Conservation (phyloP, 2,888 invertebrate species). For the Gandaritis pyraliata region DNA sequence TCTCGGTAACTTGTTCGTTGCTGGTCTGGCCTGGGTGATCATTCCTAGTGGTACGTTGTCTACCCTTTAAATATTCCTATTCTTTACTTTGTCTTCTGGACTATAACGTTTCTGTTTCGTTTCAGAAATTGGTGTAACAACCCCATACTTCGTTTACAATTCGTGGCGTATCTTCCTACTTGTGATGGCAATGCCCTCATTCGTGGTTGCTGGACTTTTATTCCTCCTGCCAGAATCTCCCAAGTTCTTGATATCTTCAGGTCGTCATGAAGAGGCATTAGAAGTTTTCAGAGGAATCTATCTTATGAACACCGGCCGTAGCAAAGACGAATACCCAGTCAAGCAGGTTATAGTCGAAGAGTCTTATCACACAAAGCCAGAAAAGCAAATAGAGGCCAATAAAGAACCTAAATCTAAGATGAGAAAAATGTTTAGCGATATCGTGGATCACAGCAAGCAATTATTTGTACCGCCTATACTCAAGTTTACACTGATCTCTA, state of each 20-base stretch:
- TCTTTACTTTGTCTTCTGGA: not conserved
- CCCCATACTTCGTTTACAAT: conserved; percentile 90
- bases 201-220: conserved; percentile 92
- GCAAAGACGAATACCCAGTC: conserved; percentile 90
- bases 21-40: conserved; percentile 91
- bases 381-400: conserved; percentile 85
- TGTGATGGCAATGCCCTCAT: conserved; percentile 94
- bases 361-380: conserved; percentile 71
- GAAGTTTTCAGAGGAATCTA: conserved; percentile 93
- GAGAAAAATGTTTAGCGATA: conserved; percentile 89
- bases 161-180: conserved; percentile 96
- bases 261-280: conserved; percentile 91
- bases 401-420: conserved; percentile 86
- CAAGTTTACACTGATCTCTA: conserved; percentile 92
- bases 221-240: conserved; percentile 95
- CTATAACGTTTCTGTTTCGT: not conserved
- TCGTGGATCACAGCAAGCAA: conserved; percentile 91
- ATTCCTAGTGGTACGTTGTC: conserved; percentile 84
- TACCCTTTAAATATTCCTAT: not conserved
- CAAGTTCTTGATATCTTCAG: conserved; percentile 92
- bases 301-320: conserved; percentile 91
- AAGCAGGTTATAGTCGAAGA: conserved; percentile 87
- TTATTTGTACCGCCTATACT: conserved; percentile 92
- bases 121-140: conserved; percentile 87
- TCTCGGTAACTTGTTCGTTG: conserved; percentile 95